Percentiles rank a stretch among this genome's conserved stretches.
These are phyloP conservation scores for Xylota sylvarum DNA, from an alignment of 2,888 invertebrate genomes.

Conservation along the genomic window DNA sequence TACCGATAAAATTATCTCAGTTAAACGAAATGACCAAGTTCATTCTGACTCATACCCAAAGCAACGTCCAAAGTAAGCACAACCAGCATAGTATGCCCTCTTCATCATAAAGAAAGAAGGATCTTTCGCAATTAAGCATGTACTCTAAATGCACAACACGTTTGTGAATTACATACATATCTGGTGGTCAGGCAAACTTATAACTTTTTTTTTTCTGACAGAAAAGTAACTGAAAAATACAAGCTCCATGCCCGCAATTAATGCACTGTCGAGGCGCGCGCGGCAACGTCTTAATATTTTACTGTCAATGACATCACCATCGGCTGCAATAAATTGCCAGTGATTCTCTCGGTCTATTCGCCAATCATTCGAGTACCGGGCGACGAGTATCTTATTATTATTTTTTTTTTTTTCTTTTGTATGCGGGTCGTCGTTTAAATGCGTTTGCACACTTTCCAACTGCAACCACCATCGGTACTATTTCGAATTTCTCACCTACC, in stretches of 20 bases:
- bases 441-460: slow-evolving; percentile 23
- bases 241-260: slow-evolving; percentile 31
- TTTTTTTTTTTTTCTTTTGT: no score
- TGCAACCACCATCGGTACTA: neutral
- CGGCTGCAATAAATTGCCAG: slow-evolving; percentile 64
- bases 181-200: neutral
- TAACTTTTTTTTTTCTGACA: slow-evolving; percentile 12
- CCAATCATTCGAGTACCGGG: slow-evolving; percentile 20
- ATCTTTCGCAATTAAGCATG: slow-evolving; percentile 62
- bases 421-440: slow-evolving; percentile 33
- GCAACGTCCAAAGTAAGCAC: neutral
- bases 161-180: slow-evolving; percentile 22
- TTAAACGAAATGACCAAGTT: neutral
- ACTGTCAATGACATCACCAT: slow-evolving; percentile 72
- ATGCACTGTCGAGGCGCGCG: slow-evolving; percentile 29
- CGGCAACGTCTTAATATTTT: slow-evolving; percentile 57
- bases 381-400: no score
- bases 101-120: slow-evolving; percentile 30
- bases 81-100: neutral
- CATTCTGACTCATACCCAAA: neutral
- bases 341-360: slow-evolving; percentile 43
- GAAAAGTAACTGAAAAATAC: slow-evolving; percentile 7
- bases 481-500: slow-evolving; percentile 55
- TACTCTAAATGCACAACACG: slow-evolving; percentile 45
- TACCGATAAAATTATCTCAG: neutral